These are phyloP conservation scores for Labia minor DNA, from an alignment of 2,888 invertebrate species.

Conservation along the genomic window DNA sequence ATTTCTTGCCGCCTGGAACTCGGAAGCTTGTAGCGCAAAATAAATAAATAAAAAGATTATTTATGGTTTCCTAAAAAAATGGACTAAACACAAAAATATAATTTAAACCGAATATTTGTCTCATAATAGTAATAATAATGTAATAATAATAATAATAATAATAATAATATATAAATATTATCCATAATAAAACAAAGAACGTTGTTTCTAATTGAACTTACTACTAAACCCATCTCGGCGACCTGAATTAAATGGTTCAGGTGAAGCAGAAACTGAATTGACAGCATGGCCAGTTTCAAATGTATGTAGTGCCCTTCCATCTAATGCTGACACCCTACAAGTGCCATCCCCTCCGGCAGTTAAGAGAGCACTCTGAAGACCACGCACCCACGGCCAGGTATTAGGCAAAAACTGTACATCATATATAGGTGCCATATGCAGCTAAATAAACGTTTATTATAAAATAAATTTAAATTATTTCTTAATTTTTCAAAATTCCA, in stretches of 20 bases:
- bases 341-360: constrained; percentile 38
- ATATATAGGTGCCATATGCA: constrained; percentile 37
- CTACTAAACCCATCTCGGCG: constrained; percentile 38
- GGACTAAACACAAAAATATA: neutral
- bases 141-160: constrained; percentile 19
- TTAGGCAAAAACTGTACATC: constrained; percentile 39
- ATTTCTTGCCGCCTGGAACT: too few species aligned
- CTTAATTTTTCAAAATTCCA: too few species aligned
- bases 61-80: neutral
- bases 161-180: neutral
- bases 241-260: constrained; percentile 36
- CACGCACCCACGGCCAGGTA: constrained; percentile 39
- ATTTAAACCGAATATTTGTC: neutral
- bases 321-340: constrained; percentile 38
- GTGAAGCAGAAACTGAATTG: constrained; percentile 38
- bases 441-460: constrained; percentile 29
- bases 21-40: too few species aligned
- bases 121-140: neutral
- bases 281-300: constrained; percentile 37
- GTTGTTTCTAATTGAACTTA: constrained; percentile 27
- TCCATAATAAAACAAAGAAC: neutral
- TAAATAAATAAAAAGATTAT: too few species aligned
- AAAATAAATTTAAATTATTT: neutral
- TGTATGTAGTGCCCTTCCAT: constrained; percentile 37
- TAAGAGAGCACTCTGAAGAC: constrained; percentile 35